Evolutionary conservation across 2,113 vertebrate genomes (phyloP).

Genomic region (Urocynchramus pylzowi): DNA sequence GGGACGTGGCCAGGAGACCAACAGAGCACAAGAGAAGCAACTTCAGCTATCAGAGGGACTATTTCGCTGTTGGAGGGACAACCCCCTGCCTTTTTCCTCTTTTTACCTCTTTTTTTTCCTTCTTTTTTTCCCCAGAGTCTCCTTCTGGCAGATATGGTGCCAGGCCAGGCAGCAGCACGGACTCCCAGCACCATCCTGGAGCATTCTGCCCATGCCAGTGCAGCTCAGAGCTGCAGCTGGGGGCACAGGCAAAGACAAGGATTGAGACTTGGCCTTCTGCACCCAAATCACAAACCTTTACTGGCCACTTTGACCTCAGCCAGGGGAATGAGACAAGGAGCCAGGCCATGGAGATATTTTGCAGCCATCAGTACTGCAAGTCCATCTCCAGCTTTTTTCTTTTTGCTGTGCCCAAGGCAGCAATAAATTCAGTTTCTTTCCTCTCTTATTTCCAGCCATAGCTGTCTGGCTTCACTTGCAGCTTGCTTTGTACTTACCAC

Average conservation of each 20-base stretch:
- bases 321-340: background rate
- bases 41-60: accelerated
- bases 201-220: background rate
- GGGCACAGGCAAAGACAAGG: background rate
- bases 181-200: background rate
- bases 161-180: background rate
- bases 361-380: background rate
- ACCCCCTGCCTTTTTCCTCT: accelerated
- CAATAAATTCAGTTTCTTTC: background rate
- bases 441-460: background rate
- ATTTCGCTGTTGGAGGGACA: background rate
- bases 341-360: background rate
- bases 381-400: background rate
- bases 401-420: background rate
- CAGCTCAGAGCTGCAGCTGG: background rate
- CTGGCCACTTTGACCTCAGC: background rate
- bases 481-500: conserved; percentile 4
- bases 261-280: background rate
- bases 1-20: conserved; percentile 11
- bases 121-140: accelerated
- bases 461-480: background rate
- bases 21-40: background rate
- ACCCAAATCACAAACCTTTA: background rate
- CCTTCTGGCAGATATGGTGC: background rate
- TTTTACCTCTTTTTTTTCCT: accelerated